Percentiles rank a stretch among this genome's conserved stretches.
phyloP scores from a whole-genome alignment of 2,888 invertebrate genomes.

The Phalangium opilio region DNA sequence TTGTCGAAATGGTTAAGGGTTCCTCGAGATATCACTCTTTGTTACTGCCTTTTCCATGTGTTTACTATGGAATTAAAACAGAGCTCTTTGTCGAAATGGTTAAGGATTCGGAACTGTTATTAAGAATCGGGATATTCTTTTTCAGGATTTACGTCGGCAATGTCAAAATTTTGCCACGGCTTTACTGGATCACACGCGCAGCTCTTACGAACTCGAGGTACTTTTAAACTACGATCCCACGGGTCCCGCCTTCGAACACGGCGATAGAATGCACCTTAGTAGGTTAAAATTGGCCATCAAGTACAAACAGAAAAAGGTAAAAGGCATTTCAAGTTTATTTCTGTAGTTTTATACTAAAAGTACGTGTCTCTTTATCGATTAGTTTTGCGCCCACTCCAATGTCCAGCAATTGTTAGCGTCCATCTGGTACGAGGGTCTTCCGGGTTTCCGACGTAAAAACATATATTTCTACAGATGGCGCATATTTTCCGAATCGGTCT shows the following conservation, averaged over 20 bases:
- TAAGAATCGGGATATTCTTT: too few species aligned
- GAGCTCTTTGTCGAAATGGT: too few species aligned
- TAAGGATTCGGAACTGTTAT: too few species aligned
- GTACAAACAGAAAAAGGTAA: slow-evolving; percentile 88
- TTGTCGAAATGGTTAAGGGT: too few species aligned
- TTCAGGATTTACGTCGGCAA: slow-evolving; percentile 70
- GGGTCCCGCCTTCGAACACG: slow-evolving; percentile 68
- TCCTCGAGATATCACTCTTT: too few species aligned
- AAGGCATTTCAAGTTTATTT: too few species aligned
- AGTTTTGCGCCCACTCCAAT: slow-evolving; percentile 40
- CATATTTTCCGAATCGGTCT: slow-evolving; percentile 84
- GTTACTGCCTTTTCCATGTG: too few species aligned
- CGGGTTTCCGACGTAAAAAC: slow-evolving; percentile 85
- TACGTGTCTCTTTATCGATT: too few species aligned
- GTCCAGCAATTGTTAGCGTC: slow-evolving; percentile 39
- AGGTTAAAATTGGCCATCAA: slow-evolving; percentile 91
- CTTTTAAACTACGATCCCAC: slow-evolving; percentile 90
- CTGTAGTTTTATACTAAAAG: too few species aligned
- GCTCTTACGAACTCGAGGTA: slow-evolving; percentile 84
- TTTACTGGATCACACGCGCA: slow-evolving; percentile 84
- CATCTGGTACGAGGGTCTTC: slow-evolving; percentile 90
- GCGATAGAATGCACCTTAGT: slow-evolving; percentile 83
- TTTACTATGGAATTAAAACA: too few species aligned
- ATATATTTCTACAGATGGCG: slow-evolving; percentile 73
- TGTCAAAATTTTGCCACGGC: slow-evolving; percentile 96